Percentiles rank a stretch among this genome's conserved stretches.
phyloP scores from a whole-genome alignment of 1,140 invertebrate genomes.

The Tetramorium simillimum region DNA sequence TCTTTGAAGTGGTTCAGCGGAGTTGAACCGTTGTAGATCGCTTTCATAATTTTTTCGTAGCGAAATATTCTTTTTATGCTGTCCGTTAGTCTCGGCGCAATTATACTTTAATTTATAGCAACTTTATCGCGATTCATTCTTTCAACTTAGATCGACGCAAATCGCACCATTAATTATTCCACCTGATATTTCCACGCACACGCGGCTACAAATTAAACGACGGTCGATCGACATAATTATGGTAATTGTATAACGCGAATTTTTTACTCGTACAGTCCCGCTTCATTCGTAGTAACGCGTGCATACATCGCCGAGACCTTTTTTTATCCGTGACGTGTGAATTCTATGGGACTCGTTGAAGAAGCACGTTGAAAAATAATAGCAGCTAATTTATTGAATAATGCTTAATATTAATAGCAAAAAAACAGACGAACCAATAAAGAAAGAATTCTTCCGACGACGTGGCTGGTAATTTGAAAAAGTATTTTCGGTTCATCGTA shows the following conservation, averaged over 20 bases:
- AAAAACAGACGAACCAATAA: neutral
- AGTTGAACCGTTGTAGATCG: neutral
- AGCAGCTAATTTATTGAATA: constrained; percentile 38
- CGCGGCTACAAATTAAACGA: constrained; percentile 28
- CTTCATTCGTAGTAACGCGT: neutral
- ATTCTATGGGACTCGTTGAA: neutral
- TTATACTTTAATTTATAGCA: constrained; percentile 43
- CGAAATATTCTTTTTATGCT: constrained; percentile 18
- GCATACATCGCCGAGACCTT: neutral
- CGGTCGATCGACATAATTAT: constrained; percentile 41
- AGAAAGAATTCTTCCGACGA: neutral
- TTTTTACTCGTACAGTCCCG: neutral
- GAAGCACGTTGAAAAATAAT: neutral
- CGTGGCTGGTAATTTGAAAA: neutral
- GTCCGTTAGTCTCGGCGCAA: neutral
- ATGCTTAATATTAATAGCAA: neutral
- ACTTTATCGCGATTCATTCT: neutral
- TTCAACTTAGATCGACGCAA: constrained; percentile 3
- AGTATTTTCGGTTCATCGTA: neutral
- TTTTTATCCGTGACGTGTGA: neutral
- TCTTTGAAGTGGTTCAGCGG: neutral
- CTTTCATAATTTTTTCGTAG: neutral
- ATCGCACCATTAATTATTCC: constrained; percentile 43
- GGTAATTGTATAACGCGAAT: constrained; percentile 20
- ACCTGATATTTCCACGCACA: neutral